Base-by-base conservation (phyloP, 2,113 vertebrate genomes). In the Neofelis nebulosa region DNA sequence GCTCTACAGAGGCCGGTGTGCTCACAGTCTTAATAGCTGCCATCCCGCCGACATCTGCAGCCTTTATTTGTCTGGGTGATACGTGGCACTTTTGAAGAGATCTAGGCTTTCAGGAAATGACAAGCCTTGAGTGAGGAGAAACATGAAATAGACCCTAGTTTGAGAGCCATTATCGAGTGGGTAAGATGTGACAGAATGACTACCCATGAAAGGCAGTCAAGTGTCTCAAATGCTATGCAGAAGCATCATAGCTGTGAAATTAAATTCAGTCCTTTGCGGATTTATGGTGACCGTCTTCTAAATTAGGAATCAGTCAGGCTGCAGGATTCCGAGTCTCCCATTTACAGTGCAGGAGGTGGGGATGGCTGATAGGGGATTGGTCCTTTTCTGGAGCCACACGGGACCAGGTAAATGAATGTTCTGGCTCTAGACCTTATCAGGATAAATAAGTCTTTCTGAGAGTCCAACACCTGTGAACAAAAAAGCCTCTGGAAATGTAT, bases 11-110 rank as follows among this genome's bases (percentile, higher is more conserved):
- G 82, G 66, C 65, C 25, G 14, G 15, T 3, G 3, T 14, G 18
- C 80, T 76, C 25, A 6, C n/a, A 45, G 68, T 36, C 91, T 73
- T 27, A 33, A 9, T 41, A 82, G 84, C 61, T 52, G 69, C 52
- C n/a, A 12, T 12, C 23, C 16, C 4, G 0, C 38, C 4, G 1
- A 50, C 50, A 57, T 31, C 38, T 5, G 55, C 73, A 65, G 63
- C 29, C 78, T 88, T 79, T 55, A 33, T 89, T 74, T 78, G n/a
- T 94, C 63, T n/a, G 63, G 48, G 27, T n/a, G 69, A 78, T 5
- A 4, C 31, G 41, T 5, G 80, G 76, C 41, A 84, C 63, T 76
- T 95, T 38, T 61, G 69, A 94, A 85, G 81, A 91, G 63, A 79
- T 45, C 66, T 57, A 9, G 3, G 41, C 65, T 16, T 91, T 45